These are phyloP conservation scores for Cryptoprocta ferox DNA, from an alignment of 2,797 vertebrate genomes.

Conservation along the genomic window DNA sequence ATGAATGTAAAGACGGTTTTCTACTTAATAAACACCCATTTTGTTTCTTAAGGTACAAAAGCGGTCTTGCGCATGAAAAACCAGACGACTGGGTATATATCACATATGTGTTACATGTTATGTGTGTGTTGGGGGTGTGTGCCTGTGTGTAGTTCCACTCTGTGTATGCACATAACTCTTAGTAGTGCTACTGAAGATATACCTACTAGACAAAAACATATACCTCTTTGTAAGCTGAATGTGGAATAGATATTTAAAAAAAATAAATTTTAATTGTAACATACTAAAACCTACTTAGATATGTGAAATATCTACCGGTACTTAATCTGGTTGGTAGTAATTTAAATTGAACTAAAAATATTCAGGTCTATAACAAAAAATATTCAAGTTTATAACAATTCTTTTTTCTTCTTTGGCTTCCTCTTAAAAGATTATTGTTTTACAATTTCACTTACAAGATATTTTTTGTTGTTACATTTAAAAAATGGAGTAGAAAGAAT, in stretches of 20 bases:
- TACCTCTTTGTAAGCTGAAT: neutral
- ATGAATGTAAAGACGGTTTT: neutral
- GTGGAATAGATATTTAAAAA: neutral
- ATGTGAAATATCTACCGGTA: conserved; percentile 44
- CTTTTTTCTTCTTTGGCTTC: neutral
- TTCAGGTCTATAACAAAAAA: neutral
- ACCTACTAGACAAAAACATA: neutral
- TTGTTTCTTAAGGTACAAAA: neutral
- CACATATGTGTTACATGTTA: neutral
- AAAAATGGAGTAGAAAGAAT: neutral
- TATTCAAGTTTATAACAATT: neutral
- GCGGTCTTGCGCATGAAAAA: neutral
- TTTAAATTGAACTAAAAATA: conserved; percentile 53
- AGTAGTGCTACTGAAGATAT: neutral
- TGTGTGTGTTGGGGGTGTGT: neutral
- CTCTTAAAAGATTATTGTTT: neutral
- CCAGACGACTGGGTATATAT: neutral
- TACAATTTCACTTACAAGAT: conserved; percentile 19
- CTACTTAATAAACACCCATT: neutral
- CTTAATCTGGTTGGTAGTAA: conserved; percentile 32
- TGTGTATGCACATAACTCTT: fast-evolving
- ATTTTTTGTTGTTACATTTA: neutral
- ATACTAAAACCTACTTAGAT: conserved; percentile 25
- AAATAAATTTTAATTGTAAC: conserved; percentile 42
- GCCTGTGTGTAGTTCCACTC: neutral